Evolutionary conservation across 2,113 vertebrate genomes (phyloP), one percentile per base, ranked within the genome.

Genomic region (Oncorhynchus clarkii): DNA sequence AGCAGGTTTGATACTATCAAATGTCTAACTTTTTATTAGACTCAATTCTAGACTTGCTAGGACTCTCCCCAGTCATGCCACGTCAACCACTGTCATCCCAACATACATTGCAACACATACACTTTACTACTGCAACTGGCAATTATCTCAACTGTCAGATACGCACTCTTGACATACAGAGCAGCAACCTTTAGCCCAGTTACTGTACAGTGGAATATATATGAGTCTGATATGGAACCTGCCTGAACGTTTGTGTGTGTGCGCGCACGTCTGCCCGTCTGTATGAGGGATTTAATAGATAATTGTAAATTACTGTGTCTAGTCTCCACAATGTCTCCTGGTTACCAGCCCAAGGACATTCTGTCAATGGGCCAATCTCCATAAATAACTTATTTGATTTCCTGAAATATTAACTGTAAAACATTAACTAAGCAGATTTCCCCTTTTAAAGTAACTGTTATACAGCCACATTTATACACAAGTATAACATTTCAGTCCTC

Each of bases 111-210:
- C 70, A 62, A 27, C 73, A 62, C 11, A 26, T 29, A 4, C 22
- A n/a, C 45, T 73, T 29, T 39, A 22, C 16, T 39, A 18, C 62
- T 34, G 20, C 4, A 49, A 22, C 12, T 54, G 24, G 34, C 76
- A 59, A 60, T 77, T 39, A 73, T 34, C 59, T 49, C 60, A 11
- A 69, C 65, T 64, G 67, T 76, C 64, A 66, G 3, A 75, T 45
- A 11, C 2, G 9, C 9, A 48, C 70, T 16, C n/a, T 29, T 26
- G 72, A 60, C 62, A 48, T 39, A 13, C 16, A 11, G 12, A 11
- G 18, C 45, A 49, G 51, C 57, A 7, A 7, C 20, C 59, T 74
- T 69, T 76, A 26, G 22, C 26, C 39, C 39, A 20, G 1, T 24
- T 70, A 49, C 26, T n/a, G 4, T 20, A 14, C 18, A 24, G 45